Percentiles rank a stretch among this genome's conserved stretches.
Conservation (phyloP, 2,113 vertebrate species). For the Petrocephalus zakoni region DNA sequence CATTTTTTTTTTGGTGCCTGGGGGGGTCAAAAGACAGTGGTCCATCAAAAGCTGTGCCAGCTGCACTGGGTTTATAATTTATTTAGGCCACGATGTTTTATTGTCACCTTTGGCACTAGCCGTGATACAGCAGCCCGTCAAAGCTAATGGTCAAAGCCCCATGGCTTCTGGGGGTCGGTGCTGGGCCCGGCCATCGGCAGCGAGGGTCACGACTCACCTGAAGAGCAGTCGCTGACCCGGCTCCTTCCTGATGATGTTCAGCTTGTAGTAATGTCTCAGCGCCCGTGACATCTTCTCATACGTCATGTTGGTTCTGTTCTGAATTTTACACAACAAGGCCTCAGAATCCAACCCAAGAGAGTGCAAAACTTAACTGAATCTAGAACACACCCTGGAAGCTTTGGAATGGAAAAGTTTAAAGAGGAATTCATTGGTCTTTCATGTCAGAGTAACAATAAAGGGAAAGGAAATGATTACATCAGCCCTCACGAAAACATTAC, state of each 20-base stretch:
- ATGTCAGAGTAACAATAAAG: background rate
- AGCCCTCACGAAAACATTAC: background rate
- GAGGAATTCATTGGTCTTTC: background rate
- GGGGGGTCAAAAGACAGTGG: background rate
- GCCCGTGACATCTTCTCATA: conserved; percentile 99
- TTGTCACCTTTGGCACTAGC: background rate
- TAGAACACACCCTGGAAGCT: background rate
- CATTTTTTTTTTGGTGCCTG: too few species aligned
- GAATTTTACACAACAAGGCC: conserved; percentile 43
- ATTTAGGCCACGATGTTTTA: background rate
- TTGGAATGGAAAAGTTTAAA: background rate
- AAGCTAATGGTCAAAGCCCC: background rate
- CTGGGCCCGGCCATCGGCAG: background rate
- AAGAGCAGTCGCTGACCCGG: conserved; percentile 89
- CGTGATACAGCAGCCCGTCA: background rate
- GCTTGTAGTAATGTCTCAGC: conserved; percentile 99
- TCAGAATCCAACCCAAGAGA: background rate
- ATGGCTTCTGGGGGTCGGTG: background rate
- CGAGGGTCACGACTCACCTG: conserved; percentile 45
- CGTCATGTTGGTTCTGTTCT: conserved; percentile 99
- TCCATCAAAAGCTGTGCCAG: background rate
- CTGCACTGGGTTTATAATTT: background rate
- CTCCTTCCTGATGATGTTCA: conserved; percentile 99
- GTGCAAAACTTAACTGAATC: background rate
- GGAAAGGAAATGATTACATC: background rate